Conservation (phyloP, 2,797 vertebrate species). For the Falco peregrinus region DNA sequence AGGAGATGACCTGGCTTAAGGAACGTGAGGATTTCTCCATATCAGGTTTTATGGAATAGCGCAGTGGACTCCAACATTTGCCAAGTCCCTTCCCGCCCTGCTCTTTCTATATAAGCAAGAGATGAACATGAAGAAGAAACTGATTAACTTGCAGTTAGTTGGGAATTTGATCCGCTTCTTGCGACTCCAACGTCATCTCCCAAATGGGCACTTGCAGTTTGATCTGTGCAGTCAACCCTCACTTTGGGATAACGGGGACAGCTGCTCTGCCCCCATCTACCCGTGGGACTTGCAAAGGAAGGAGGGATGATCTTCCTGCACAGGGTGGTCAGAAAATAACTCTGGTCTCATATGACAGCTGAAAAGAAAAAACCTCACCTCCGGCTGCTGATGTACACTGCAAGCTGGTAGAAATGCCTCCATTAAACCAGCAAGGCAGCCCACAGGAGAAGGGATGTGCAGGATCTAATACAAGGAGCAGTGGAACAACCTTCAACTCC, state of each 20-base stretch:
- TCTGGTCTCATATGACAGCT: not conserved
- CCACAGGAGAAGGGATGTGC: not conserved
- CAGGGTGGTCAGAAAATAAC: not conserved
- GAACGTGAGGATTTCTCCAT: not conserved
- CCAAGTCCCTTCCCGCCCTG: not conserved
- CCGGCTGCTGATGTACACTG: not conserved
- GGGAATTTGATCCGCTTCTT: not conserved
- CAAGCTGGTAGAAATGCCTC: not conserved
- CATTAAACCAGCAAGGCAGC: not conserved
- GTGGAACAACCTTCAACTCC: not conserved
- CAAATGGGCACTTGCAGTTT: not conserved
- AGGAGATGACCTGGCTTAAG: not conserved
- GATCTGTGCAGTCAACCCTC: too few relatives aligned
- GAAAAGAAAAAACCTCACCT: not conserved
- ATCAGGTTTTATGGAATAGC: not conserved
- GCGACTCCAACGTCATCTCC: not conserved
- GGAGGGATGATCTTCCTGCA: not conserved
- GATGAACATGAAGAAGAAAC: not conserved
- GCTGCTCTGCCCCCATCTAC: not conserved
- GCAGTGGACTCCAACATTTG: not conserved
- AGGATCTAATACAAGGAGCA: accelerated
- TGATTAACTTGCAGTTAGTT: not conserved
- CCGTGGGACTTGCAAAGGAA: not conserved
- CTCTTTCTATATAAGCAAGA: not conserved
- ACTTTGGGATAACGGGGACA: not conserved